Evolutionary conservation across 2,888 invertebrate genomes (phyloP), one percentile per base, ranked within the genome.

Genomic region (Sinohyriopsis cumingii): DNA sequence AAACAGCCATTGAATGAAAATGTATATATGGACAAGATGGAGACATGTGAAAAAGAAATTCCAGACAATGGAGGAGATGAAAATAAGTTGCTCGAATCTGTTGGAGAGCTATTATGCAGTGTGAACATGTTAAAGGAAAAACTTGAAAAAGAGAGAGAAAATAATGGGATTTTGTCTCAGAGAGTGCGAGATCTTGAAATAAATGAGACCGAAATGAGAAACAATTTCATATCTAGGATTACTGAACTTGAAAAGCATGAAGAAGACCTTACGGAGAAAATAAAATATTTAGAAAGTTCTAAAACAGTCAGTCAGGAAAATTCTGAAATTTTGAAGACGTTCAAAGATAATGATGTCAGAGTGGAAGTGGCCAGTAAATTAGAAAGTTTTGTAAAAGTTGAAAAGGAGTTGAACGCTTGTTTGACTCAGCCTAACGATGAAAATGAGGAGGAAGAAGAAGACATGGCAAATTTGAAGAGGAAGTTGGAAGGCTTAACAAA

Each of bases 31-130:
- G 73, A 69, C 60, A 79, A 81, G 68, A 67, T 83, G 55, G 72
- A 79, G 59, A 65, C 79, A 59, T 73, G 82, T 5, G 82, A 84
- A 73, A 71, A 71, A 68, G 81, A 84, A 63, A 81, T 84, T n/a
- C 76, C 80, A 45, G 80, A 79, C 45, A 74, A 68, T 64, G 73
- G 76, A 56, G 76, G 79, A 54, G 75, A 76, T 28, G 81, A 80
- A 53, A 74, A 76, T 53, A 80, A 76, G 59, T 63, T 82, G 59
- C 75, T 68, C 57, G 72, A 67, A 3, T 73, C 71, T 60, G 71
- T 80, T 28, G 67, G 74, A 66, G 78, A 79, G 61, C 62, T 80
- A 59, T 79, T 79, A 71, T 72, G 82, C 71, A 72, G 68, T 70
- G 75, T 83, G 64, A 56, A 71, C 68, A 75, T 71, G 62, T 55